A percentile compares a stretch with the other conserved stretches of the same genome.
Conservation (phyloP, 2,888 invertebrate genomes). For the Timema podura region DNA sequence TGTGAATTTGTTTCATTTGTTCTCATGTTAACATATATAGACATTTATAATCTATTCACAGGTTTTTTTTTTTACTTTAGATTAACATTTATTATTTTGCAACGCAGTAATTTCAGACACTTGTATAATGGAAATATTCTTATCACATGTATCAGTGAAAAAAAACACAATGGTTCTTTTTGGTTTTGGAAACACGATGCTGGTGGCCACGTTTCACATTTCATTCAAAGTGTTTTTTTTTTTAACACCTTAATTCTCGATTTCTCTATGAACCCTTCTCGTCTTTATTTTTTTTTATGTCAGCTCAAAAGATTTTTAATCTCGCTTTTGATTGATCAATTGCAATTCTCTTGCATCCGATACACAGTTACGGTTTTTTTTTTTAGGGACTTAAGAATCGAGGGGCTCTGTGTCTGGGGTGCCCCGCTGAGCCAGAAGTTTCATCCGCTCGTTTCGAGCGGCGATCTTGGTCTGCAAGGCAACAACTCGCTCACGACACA, state of each 20-base stretch:
- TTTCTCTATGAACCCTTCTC: background rate
- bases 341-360: too few relatives aligned
- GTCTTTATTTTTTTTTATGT: background rate
- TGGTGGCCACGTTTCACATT: constrained; percentile 34
- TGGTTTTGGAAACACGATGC: constrained; percentile 31
- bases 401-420: constrained; percentile 75
- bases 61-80: background rate
- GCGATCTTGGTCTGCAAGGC: constrained; percentile 83
- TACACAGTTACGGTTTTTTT: constrained; percentile 17
- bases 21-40: constrained; percentile 10
- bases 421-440: constrained; percentile 81
- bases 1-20: constrained; percentile 44
- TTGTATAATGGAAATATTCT: constrained; percentile 11
- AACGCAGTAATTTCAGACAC: constrained; percentile 15
- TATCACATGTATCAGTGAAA: constrained; percentile 1
- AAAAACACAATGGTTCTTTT: constrained; percentile 13
- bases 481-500: constrained; percentile 80
- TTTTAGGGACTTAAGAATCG: constrained; percentile 53
- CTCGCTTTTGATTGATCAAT: too few relatives aligned
- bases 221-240: constrained; percentile 28
- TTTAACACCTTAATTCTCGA: background rate
- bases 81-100: background rate
- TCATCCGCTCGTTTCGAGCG: constrained; percentile 83
- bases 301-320: too few relatives aligned
- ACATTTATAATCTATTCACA: constrained; percentile 11